Conservation (phyloP, 1,140 invertebrate genomes). For the Phymorhynchus buccinoides region DNA sequence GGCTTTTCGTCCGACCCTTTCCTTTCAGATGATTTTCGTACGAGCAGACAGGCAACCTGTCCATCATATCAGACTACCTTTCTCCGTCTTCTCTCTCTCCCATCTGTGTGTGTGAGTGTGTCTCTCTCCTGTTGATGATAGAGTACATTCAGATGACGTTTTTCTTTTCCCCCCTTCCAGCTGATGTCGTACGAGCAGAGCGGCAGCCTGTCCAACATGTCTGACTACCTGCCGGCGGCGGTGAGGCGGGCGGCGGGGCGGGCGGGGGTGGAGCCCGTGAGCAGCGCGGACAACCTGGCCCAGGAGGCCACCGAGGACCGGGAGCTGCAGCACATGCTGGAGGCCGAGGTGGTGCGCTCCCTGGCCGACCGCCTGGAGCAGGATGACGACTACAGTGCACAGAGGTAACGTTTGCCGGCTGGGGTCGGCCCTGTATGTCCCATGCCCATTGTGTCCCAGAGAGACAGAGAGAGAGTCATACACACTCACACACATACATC, state of each 20-base stretch:
- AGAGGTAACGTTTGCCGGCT: too few species aligned
- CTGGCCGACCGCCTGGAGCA: conserved; percentile 72
- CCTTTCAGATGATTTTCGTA: conserved; percentile 68
- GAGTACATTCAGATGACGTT: background rate
- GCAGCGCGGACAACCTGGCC: conserved; percentile 73
- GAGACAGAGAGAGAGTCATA: too few species aligned
- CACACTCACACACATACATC: too few species aligned
- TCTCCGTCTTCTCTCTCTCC: conserved; percentile 11
- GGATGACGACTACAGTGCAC: conserved; percentile 75
- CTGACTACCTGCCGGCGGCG: conserved; percentile 64
- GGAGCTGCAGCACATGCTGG: conserved; percentile 74
- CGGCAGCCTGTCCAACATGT: conserved; percentile 52
- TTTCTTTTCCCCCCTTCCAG: conserved; percentile 67
- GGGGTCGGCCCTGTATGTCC: too few species aligned
- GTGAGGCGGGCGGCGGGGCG: conserved; percentile 75
- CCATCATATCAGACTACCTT: conserved; percentile 56
- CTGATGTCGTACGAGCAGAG: conserved; percentile 65
- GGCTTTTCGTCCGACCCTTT: background rate
- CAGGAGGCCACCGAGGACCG: conserved; percentile 71
- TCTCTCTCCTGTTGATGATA: too few species aligned
- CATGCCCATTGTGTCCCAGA: too few species aligned
- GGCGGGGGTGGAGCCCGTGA: conserved; percentile 74
- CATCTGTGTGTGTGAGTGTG: too few species aligned
- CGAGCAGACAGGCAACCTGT: conserved; percentile 49
- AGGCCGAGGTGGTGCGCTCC: conserved; percentile 71